Conservation (phyloP, 2,888 invertebrate species). For the Rhorus exstirpatorius region DNA sequence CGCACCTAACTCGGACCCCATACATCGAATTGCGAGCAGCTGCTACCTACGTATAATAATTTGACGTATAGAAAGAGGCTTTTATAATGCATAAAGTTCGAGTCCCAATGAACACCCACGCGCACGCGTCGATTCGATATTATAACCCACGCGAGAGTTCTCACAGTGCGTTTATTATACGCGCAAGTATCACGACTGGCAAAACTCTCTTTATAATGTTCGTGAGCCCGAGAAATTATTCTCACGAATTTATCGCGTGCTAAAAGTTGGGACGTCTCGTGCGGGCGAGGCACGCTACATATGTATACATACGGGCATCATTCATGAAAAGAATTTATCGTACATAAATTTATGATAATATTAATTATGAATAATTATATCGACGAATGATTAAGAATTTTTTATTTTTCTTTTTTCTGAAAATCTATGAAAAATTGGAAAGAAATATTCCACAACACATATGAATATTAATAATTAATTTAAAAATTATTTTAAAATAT, state of each 20-base stretch:
- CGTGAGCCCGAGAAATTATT: conserved; percentile 51
- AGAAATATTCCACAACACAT: no score
- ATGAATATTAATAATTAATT: no score
- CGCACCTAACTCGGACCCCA: conserved; percentile 33
- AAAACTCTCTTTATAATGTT: conserved; percentile 43
- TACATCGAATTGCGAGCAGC: conserved; percentile 54
- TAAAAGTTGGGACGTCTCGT: conserved; percentile 1
- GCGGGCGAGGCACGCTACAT: conserved; percentile 17
- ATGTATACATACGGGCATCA: not conserved
- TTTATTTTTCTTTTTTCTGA: not conserved
- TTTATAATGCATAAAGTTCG: conserved; percentile 67
- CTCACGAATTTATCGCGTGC: conserved; percentile 53
- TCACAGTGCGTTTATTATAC: conserved; percentile 49
- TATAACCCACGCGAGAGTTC: conserved; percentile 64
- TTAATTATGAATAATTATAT: not conserved
- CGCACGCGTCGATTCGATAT: conserved; percentile 37
- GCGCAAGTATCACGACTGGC: conserved; percentile 48
- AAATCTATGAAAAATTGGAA: no score
- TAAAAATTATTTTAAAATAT: no score
- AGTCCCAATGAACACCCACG: conserved; percentile 74
- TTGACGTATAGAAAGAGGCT: conserved; percentile 18
- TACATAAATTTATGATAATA: not conserved
- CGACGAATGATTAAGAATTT: not conserved
- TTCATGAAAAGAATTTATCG: not conserved
- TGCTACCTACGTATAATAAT: conserved; percentile 55